phyloP scores from a whole-genome alignment of 2,797 vertebrate genomes.

The Anisognathus igniventris region DNA sequence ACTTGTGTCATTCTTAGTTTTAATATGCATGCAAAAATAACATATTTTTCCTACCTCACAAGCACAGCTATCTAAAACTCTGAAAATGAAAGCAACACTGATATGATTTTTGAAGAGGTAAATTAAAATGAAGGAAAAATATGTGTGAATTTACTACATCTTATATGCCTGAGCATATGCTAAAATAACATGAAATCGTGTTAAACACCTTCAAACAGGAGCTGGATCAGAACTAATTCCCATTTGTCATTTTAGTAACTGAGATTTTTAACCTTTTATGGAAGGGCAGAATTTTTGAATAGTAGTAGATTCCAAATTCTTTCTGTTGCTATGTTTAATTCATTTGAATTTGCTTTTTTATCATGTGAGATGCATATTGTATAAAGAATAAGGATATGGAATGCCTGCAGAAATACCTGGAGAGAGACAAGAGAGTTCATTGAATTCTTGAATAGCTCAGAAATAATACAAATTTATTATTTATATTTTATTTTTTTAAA shows the following conservation, averaged over 20 bases:
- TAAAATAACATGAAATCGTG: background rate
- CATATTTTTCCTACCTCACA: background rate
- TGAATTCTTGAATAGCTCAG: background rate
- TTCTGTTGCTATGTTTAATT: background rate
- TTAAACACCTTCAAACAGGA: background rate
- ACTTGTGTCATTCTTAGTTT: background rate
- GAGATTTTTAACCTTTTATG: background rate
- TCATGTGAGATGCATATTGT: accelerated
- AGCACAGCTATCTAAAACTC: background rate
- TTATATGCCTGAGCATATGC: background rate
- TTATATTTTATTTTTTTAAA: background rate
- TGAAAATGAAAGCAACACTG: background rate
- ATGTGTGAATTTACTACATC: background rate
- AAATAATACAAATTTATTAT: background rate
- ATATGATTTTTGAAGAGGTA: background rate
- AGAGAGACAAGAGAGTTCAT: background rate
- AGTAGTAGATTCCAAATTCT: background rate
- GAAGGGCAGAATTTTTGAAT: background rate
- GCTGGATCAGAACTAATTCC: background rate
- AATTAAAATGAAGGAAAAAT: background rate
- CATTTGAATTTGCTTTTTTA: background rate
- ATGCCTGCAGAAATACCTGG: background rate
- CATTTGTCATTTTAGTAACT: background rate
- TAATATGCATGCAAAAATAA: background rate
- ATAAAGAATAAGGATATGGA: background rate